phyloP scores from a whole-genome alignment of 2,888 invertebrate genomes.

The Folsomia manolachei region DNA sequence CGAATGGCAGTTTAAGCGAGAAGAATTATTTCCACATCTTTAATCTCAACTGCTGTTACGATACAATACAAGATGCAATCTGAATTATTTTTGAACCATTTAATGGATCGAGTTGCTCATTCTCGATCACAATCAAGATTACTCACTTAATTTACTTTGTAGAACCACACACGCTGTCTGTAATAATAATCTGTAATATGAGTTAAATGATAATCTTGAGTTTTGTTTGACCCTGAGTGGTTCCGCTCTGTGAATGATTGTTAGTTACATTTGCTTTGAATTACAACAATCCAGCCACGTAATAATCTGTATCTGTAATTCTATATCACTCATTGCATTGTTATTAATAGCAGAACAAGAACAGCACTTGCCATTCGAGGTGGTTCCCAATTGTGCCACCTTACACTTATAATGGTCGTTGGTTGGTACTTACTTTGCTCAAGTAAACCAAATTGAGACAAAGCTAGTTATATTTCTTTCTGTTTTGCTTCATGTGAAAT shows the following conservation, averaged over 20 bases:
- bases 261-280: no score
- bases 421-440: no score
- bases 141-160: no score
- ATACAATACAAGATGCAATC: background rate
- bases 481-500: no score
- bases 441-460: no score
- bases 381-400: no score
- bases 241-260: slow-evolving; percentile 30
- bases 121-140: background rate
- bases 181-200: no score
- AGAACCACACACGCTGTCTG: no score
- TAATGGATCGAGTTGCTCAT: background rate
- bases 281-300: background rate
- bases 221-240: slow-evolving; percentile 34
- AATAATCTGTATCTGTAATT: slow-evolving; percentile 16
- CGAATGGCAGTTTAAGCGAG: slow-evolving; percentile 36
- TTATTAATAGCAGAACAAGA: no score
- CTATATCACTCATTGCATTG: background rate
- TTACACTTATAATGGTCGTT: no score
- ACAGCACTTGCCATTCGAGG: no score
- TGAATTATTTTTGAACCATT: slow-evolving; percentile 6
- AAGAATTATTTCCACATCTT: slow-evolving; percentile 36
- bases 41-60: background rate
- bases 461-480: no score
- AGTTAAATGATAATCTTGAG: background rate